phyloP scores from a whole-genome alignment of 2,113 vertebrate genomes.

The Pseudorectes ferrugineus region DNA sequence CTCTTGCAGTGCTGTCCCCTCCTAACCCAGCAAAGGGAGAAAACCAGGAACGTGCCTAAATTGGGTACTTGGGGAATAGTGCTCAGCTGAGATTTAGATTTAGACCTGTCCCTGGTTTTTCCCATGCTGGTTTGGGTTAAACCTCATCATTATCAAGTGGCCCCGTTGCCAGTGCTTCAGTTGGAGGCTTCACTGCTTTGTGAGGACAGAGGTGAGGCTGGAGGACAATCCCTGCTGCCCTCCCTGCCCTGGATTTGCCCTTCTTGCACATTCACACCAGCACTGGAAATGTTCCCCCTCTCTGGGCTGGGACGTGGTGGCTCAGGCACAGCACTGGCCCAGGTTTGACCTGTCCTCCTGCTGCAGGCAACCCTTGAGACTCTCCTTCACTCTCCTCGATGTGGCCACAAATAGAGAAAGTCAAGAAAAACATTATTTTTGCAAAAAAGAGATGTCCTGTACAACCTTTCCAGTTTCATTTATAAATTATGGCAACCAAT shows the following conservation, averaged over 20 bases:
- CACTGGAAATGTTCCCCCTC: accelerated
- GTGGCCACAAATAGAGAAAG: neutral
- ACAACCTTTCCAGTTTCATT: neutral
- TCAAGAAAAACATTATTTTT: neutral
- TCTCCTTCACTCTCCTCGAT: neutral
- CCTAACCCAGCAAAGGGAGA: neutral
- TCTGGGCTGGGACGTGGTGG: accelerated
- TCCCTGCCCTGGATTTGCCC: neutral
- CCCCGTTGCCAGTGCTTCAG: neutral
- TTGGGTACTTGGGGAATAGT: accelerated
- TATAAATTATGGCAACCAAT: neutral
- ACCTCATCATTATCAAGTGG: neutral
- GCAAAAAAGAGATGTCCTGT: accelerated
- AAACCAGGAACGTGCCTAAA: neutral
- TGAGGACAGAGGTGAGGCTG: neutral
- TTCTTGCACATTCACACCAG: too few species aligned
- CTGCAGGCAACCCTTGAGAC: neutral
- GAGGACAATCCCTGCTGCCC: neutral
- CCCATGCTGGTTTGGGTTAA: neutral
- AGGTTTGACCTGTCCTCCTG: neutral
- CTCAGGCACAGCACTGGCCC: too few species aligned
- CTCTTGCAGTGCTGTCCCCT: neutral
- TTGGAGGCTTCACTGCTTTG: neutral
- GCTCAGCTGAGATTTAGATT: neutral
- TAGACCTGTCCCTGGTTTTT: neutral